Evolutionary conservation across 2,888 invertebrate genomes (phyloP), one percentile per base, ranked within the genome.

Genomic region (Napeogenes sylphis): DNA sequence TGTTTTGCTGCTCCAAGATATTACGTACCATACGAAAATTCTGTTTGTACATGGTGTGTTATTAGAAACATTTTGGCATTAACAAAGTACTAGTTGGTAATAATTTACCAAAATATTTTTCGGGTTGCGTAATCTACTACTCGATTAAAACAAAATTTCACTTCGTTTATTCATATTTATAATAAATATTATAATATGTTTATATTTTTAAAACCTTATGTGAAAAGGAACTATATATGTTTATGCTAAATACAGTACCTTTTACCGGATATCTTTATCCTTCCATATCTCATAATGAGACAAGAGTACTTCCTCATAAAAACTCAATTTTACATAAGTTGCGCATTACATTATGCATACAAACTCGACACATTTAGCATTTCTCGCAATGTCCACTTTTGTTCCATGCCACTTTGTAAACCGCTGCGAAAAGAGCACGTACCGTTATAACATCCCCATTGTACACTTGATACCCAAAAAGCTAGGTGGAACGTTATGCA

Each of bases 381-480:
- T 63, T 67, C 64, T 63, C 58, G 66, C 63, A 57, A 62, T 69
- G 69, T 71, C 68, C 69, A 70, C 70, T 72, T 70, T 72, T 69
- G 70, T 70, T 68, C 65, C 59, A 66, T 67, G 59, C 58, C 51
- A 61, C 62, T 64, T 54, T 66, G 71, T 66, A 63, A 63, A 66
- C 67, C 65, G 66, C 58, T 58, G 58, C 59, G 61, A 63, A 65
- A 63, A 67, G 63, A 64, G 67, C 76, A 74, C 76, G 73, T 74
- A 69, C 68, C 70, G 71, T 77, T 77, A 76, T 76, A 75, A 77
- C 77, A 73, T 73, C 73, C 74, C 71, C 70, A 76, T 79, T 79
- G 75, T 79, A 75, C 76, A 77, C 70, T 75, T 74, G 74, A 75
- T 75, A 75, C 73, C 76, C 77, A 78, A 84, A 82, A 83, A 78